A percentile compares a stretch with the other conserved stretches of the same genome.
These are phyloP conservation scores for Hormaphis cornu DNA, from an alignment of 1,140 invertebrate genomes.

Conservation along the genomic window DNA sequence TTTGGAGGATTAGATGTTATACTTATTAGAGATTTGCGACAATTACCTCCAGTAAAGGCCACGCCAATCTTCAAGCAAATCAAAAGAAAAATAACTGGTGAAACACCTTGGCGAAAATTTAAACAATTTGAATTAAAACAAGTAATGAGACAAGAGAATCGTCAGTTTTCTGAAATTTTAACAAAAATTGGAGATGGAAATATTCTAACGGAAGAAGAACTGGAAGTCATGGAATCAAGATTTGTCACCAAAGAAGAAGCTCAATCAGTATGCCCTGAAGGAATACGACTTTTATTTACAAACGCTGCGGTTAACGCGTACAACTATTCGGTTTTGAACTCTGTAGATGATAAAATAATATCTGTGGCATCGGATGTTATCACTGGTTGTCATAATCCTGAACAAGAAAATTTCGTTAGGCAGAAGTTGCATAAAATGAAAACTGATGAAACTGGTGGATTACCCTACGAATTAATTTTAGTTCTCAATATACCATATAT, in stretches of 20 bases:
- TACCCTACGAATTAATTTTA: neutral
- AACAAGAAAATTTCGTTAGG: neutral
- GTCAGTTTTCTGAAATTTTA: neutral
- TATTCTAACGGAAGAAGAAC: neutral
- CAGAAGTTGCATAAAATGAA: neutral
- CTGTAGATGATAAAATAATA: neutral
- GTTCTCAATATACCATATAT: neutral
- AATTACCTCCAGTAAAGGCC: conserved; percentile 37
- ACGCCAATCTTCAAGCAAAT: conserved; percentile 15
- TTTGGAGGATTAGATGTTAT: conserved; percentile 37
- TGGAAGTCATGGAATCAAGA: neutral
- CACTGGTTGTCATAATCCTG: neutral
- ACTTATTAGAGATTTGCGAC: conserved; percentile 37
- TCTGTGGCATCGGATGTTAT: neutral
- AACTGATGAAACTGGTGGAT: neutral
- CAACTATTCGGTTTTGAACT: conserved; percentile 4
- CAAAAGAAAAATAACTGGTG: neutral
- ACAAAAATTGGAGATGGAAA: conserved; percentile 12
- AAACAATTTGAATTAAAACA: conserved; percentile 17
- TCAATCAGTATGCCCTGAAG: neutral
- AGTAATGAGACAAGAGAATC: conserved; percentile 22
- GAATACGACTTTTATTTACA: neutral
- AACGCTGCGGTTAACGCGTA: neutral
- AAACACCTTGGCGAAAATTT: conserved; percentile 32
- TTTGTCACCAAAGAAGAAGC: neutral